Base-by-base conservation (phyloP, 1,140 invertebrate genomes). In the Bombus waltoni region DNA sequence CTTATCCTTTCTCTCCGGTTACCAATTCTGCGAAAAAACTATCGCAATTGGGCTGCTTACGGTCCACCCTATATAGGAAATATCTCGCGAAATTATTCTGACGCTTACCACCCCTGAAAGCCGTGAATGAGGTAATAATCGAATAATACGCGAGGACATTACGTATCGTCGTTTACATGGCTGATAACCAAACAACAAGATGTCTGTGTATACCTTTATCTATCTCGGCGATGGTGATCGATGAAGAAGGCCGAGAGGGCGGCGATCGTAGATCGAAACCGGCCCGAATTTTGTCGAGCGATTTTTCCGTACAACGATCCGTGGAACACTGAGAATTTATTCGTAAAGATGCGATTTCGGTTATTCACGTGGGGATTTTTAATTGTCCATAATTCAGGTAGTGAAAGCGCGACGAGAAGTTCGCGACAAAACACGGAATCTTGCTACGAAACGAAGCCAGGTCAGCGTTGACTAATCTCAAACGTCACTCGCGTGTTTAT, bases 391-490 rank as follows among this genome's bases (percentile, higher is more conserved):
- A 70, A 10, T 81, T 44, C 11, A 5, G 53, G 70, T 57, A 65
- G 68, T n/a, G 18, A 25, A 76, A 6, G 35, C 10, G 47, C 18
- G n/a, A 4, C 35, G 53, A 53, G 32, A 18, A 76, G 35, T 44
- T 57, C 28, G 42, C 71, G 72, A 59, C 57, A 57, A 87, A 88
- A 88, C 66, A 84, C 57, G 68, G 59, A 81, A 65, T 72, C 42
- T 70, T 13, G 38, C 38, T 53, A 22, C 22, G 35, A 38, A 47
- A 65, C 59, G 66, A 74, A 82, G 47, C n/a, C 75, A 57, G 40
- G 22, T 62, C 62, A 28, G 22, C 35, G 65, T 57, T 75, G 44
- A 82, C 68, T 80, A 65, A 88, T 87, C 32, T 35, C 35, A 47
- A 87, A 81, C 22, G 71, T 83, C 53, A 78, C 78, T 79, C 32